Base-by-base conservation (phyloP, 1,140 invertebrate species). In the Teleopsis dalmanni region DNA sequence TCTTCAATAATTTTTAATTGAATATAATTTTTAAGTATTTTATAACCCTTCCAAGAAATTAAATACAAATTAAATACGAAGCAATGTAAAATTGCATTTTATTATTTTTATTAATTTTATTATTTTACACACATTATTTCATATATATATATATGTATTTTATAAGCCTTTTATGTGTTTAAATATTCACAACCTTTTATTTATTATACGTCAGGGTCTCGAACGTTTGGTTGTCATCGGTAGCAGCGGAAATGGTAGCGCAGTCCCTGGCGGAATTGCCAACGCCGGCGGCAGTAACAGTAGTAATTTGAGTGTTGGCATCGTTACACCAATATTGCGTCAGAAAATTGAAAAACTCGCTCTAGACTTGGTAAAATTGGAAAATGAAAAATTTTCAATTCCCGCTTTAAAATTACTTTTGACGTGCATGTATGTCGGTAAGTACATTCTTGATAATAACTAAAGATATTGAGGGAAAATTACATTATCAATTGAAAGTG, bases 371-470 rank as follows among this genome's bases (percentile, higher is more conserved):
- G 69, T 88, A 46, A 82, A 81, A 58, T 74, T 82, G 56, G 75
- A 79, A 21, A 83, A 81, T 71, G 82, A 85, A 22, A 72, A 78
- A 56, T 71, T 81, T 48, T 79, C 84, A 23, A 70, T 90, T 48
- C 78, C 83, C 44, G 83, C 83, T 11, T 70, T 87, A 43, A 84
- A 87, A 56, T 72, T 91, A 22, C 75, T 91, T 53, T 71, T 90
- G 46, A 84, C 84, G 16, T 88, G 85, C 57, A 87, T 90, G 78
- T 91, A 91, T 71, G 79, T 82, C 51, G 84, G 77, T 77, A 71
- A 68, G 66, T 68, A n/a, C n/a, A n/a, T n/a, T n/a, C n/a, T n/a
- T n/a, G n/a, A n/a, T n/a, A n/a, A n/a, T n/a, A n/a, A n/a, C n/a
- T n/a, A n/a, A n/a, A n/a, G n/a, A n/a, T n/a, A n/a, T n/a, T n/a